Evolutionary conservation across 2,113 vertebrate genomes (phyloP), one percentile per base, ranked within the genome.

Genomic region (Oryzias javanicus): DNA sequence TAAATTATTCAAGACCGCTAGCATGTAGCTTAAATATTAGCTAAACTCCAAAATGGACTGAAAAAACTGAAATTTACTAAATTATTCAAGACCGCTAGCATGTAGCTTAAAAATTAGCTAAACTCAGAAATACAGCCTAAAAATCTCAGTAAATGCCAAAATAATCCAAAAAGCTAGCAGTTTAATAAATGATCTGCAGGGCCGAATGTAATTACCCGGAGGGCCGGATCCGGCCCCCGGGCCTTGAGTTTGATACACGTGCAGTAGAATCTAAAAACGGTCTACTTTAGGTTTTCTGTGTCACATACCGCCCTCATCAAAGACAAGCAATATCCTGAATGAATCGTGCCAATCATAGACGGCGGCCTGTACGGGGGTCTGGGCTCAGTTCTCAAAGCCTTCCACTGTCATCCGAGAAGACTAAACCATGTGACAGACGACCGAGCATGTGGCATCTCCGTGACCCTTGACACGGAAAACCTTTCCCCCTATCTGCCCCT

Each of bases 401-500:
- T 70, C 60, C 68, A 60, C 76, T 84, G 83, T 86, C 83, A 87
- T 61, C 67, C 22, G 68, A 87, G 70, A 81, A 16, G 56, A 48
- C 45, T 14, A 7, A 69, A 54, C 70, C 60, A 46, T 76, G 82
- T 83, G 82, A 88, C 88, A 86, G 84, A 86, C 74, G 82, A 86
- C 45, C 65, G 69, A 89, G 71, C 87, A 89, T 89, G 88, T 89
- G 88, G 86, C 81, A 90, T 89, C 82, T 79, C 62, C 14, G 29
- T 59, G 79, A 86, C 82, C 88, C 63, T 68, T 85, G 85, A 82
- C 84, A 81, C 51, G 51, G 65, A 85, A 77, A 78, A 62, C 79
- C 73, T 71, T 72, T 61, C 65, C 73, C 22, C 73, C 72, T 53
- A 60, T 82, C 67, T 65, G 44, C 64, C 60, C 79, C 80, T 45